Evolutionary conservation across 2,888 invertebrate species (phyloP).

Genomic region (Bimastos eiseni): DNA sequence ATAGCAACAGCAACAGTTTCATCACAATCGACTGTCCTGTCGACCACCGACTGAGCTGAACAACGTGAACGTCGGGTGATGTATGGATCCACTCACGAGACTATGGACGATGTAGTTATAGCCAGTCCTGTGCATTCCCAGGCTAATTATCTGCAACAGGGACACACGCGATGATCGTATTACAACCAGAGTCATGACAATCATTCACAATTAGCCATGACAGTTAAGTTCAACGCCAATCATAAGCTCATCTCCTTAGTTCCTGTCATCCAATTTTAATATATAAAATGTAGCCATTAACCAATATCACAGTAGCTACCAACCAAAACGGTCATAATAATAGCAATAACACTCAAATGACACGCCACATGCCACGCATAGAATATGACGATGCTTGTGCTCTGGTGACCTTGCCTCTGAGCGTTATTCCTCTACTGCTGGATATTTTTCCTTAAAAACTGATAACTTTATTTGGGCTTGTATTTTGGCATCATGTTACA

Average conservation of each 20-base stretch:
- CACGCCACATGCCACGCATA: no score
- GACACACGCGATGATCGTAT: not conserved
- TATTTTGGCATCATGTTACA: no score
- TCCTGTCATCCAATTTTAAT: not conserved
- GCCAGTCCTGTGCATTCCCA: conserved; percentile 8
- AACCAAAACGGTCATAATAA: no score
- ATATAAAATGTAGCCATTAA: not conserved
- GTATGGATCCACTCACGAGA: not conserved
- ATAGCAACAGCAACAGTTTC: not conserved
- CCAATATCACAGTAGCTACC: no score
- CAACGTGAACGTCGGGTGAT: not conserved
- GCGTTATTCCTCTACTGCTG: no score
- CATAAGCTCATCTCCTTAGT: not conserved
- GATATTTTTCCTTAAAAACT: no score
- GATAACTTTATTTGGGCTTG: no score
- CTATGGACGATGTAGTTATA: conserved; percentile 14
- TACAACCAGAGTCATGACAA: not conserved
- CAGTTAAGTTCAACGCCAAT: not conserved
- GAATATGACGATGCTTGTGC: no score
- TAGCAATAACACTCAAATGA: no score
- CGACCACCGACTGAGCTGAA: not conserved
- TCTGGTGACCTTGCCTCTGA: no score
- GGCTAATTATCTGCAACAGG: conserved; percentile 3
- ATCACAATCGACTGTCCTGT: not conserved
- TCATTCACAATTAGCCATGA: not conserved